These are phyloP conservation scores for Ispidina picta DNA, from an alignment of 2,797 vertebrate species.

Conservation along the genomic window DNA sequence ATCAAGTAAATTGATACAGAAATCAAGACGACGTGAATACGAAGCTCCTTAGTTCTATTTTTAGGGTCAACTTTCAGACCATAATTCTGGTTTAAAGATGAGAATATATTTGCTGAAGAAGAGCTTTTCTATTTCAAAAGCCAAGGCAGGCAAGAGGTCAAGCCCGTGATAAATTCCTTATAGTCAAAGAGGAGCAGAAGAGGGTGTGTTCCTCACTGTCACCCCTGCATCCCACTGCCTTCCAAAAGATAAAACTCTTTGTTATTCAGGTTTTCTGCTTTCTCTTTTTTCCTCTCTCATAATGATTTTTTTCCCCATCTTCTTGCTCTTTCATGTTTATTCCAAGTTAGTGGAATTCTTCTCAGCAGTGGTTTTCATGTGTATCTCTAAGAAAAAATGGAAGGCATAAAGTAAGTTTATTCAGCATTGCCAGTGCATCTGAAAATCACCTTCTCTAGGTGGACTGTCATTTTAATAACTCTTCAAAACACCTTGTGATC, in stretches of 20 bases:
- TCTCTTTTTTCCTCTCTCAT: background rate
- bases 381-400: background rate
- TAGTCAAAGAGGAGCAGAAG: background rate
- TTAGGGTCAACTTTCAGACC: constrained; percentile 16
- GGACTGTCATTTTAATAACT: background rate
- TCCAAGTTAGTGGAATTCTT: background rate
- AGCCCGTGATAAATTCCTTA: background rate
- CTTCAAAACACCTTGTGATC: background rate
- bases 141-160: background rate
- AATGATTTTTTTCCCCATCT: background rate
- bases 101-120: background rate
- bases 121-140: constrained; percentile 7
- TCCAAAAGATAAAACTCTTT: background rate
- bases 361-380: background rate
- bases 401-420: background rate
- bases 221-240: background rate
- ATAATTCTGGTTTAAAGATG: constrained; percentile 20
- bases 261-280: background rate
- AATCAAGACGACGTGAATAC: constrained; percentile 15
- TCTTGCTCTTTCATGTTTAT: background rate
- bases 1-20: constrained; percentile 57
- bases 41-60: constrained; percentile 37
- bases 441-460: background rate
- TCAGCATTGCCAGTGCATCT: background rate
- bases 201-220: background rate